These are phyloP conservation scores for Neolamprologus hecqui DNA, from an alignment of 2,113 vertebrate genomes.

Conservation along the genomic window DNA sequence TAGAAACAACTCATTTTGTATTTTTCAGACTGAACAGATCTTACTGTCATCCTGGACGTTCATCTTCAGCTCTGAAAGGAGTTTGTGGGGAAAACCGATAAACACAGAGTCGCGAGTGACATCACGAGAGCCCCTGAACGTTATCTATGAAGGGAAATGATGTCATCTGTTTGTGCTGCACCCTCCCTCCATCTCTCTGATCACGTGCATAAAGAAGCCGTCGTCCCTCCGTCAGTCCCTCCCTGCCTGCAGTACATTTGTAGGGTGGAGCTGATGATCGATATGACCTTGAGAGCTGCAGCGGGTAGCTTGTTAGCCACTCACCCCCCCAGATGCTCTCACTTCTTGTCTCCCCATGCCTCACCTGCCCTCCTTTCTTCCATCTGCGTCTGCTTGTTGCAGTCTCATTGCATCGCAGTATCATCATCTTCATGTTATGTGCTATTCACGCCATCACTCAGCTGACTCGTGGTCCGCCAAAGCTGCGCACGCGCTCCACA, in stretches of 20 bases:
- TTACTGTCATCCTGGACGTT: rapidly evolving
- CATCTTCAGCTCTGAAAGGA: not conserved
- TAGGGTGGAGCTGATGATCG: conserved; percentile 34
- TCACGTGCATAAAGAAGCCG: not conserved
- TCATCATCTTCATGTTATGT: not conserved
- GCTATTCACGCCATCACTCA: not conserved
- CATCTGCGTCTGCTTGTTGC: not conserved
- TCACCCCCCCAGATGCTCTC: not conserved
- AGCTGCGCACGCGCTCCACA: not conserved
- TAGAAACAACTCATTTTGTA: not conserved
- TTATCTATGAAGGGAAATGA: not conserved
- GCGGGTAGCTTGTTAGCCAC: not conserved
- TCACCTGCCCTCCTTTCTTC: not conserved
- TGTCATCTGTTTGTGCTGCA: not conserved
- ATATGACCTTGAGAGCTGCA: conserved; percentile 60
- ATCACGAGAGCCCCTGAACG: not conserved
- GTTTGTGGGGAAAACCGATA: not conserved
- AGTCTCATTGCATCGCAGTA: not conserved
- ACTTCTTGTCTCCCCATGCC: not conserved
- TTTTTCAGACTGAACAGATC: not conserved
- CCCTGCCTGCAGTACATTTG: not conserved
- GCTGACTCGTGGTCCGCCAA: not conserved
- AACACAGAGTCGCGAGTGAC: not conserved
- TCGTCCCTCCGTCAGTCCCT: not conserved
- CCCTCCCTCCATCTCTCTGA: not conserved